A percentile compares a stretch with the other conserved stretches of the same genome.
Evolutionary conservation across 2,888 invertebrate genomes (phyloP).

Genomic region (Sphaeridia pumilis): DNA sequence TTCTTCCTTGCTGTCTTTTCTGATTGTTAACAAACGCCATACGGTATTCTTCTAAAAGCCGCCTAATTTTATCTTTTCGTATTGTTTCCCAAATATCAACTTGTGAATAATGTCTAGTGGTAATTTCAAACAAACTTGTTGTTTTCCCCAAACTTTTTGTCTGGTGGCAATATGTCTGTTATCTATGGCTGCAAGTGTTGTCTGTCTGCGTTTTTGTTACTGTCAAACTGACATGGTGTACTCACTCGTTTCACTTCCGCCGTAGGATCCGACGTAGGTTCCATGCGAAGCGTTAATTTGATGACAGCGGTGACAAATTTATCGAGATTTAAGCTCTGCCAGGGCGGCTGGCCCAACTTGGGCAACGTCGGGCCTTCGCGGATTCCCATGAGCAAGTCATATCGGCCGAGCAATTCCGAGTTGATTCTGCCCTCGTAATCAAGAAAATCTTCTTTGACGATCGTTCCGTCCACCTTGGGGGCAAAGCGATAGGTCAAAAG

Average conservation of each 20-base stretch:
- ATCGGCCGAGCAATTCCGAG: slow-evolving; percentile 26
- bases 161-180: too few relatives aligned
- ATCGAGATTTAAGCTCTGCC: slow-evolving; percentile 26
- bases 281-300: slow-evolving; percentile 28
- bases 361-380: slow-evolving; percentile 30
- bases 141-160: too few relatives aligned
- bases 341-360: slow-evolving; percentile 16
- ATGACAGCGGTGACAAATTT: slow-evolving; percentile 32
- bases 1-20: too few relatives aligned
- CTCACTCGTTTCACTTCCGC: slow-evolving; percentile 25
- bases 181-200: too few relatives aligned
- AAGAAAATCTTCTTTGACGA: slow-evolving; percentile 27
- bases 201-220: too few relatives aligned
- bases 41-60: too few relatives aligned
- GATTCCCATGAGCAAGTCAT: slow-evolving; percentile 32
- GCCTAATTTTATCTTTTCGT: too few relatives aligned
- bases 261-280: slow-evolving; percentile 28
- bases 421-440: slow-evolving; percentile 14
- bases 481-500: slow-evolving; percentile 29
- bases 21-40: too few relatives aligned
- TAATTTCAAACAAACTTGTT: too few relatives aligned
- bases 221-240: too few relatives aligned
- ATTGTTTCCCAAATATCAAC: too few relatives aligned
- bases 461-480: slow-evolving; percentile 27
- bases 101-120: too few relatives aligned